Base-by-base conservation (phyloP, 1,140 invertebrate genomes). In the Dinoponera quadriceps region DNA sequence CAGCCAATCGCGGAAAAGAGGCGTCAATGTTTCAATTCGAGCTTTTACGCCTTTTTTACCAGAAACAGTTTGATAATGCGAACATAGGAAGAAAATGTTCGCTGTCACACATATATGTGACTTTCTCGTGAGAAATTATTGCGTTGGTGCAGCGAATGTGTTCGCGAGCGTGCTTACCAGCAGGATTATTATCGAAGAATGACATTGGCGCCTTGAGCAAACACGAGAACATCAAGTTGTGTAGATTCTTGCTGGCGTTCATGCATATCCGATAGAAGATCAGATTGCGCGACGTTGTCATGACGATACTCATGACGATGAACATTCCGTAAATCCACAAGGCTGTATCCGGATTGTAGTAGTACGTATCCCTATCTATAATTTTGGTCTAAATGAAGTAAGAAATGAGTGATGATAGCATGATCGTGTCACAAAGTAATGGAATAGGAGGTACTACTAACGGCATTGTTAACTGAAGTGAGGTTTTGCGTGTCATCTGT, bases 161-260 rank as follows among this genome's bases (percentile, higher is more conserved):
- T 5, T 33, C 66, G 22, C 11, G 51, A 69, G 22, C 4, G 82
- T 63, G 77, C 11, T 87, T 90, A 94, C 95, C 96, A 51, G 96
- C 95, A 44, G 96, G 96, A 92, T 96, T 96, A 5, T 93, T 95
- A 87, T 97, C 96, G 91, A 97, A 97, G 92, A 97, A 97, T 25
- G 92, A 90, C 84, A 97, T 96, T 0, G 96, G 95, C 1, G 96
- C 95, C 75, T 95, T 92, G 1, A 97, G 91, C 22, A 97, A 89
- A 51, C 93, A 94, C 0, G 92, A 87, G 84, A 97, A 96, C 95
- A 97, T 96, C 38, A 91, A 91, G 84, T 97, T 95, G 85, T 97
- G 97, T 25, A 97, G 92, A 84, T 94, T 96, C 75, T 95, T 95
- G 16, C 96, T 96, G 1, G 97, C 95, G 77, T 94, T 95, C 94